Evolutionary conservation across 2,797 vertebrate species (phyloP).

Genomic region (Chaetodon trifasciatus): DNA sequence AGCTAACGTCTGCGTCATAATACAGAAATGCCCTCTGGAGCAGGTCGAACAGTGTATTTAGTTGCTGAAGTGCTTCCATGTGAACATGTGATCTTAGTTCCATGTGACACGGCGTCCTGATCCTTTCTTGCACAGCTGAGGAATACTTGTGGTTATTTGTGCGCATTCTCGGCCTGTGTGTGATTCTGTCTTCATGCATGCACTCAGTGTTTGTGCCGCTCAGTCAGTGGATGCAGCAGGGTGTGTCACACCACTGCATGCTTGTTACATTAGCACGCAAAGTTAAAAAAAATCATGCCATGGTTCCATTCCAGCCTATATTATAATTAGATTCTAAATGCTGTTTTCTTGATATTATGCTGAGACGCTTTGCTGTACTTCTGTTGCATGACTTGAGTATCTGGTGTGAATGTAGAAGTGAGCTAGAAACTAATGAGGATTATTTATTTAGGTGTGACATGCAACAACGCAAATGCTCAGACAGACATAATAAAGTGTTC

Average conservation of each 20-base stretch:
- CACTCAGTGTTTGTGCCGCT: constrained; percentile 21
- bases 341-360: constrained; percentile 21
- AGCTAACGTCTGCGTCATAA: neutral
- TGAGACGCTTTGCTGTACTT: neutral
- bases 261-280: constrained; percentile 60
- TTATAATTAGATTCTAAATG: constrained; percentile 40
- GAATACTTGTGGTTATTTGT: constrained; percentile 42
- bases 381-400: neutral
- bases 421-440: constrained; percentile 12
- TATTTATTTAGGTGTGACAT: constrained; percentile 36
- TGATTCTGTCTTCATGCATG: constrained; percentile 31
- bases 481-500: constrained; percentile 58
- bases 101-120: constrained; percentile 10
- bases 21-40: neutral
- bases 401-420: neutral
- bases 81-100: constrained; percentile 12
- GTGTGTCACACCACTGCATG: constrained; percentile 64
- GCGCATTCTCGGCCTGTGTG: constrained; percentile 32
- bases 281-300: constrained; percentile 16
- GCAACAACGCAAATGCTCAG: constrained; percentile 32
- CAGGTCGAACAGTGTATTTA: neutral
- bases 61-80: constrained; percentile 8
- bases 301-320: constrained; percentile 22
- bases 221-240: constrained; percentile 37
- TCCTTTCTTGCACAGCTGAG: constrained; percentile 23